Percentiles rank a stretch among this genome's conserved stretches.
Conservation (phyloP, 1,140 invertebrate genomes). For the Periplaneta americana region DNA sequence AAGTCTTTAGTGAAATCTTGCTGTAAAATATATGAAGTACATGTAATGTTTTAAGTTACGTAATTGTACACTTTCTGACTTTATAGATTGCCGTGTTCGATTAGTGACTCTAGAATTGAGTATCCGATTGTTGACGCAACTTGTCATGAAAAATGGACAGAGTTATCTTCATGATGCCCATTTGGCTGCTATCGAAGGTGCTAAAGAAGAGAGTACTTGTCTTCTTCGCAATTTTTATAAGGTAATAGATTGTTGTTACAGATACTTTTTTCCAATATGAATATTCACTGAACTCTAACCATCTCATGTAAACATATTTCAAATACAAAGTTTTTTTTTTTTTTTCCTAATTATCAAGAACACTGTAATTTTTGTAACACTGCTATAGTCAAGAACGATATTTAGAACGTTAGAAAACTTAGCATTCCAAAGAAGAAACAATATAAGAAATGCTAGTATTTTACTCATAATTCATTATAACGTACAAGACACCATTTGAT, state of each 20-base stretch:
- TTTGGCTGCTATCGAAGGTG: constrained; percentile 64
- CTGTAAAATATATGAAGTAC: no score
- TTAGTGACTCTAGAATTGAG: constrained; percentile 88
- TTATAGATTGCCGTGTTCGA: constrained; percentile 67
- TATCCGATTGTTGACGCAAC: constrained; percentile 65
- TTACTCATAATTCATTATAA: no score
- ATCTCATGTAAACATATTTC: not conserved
- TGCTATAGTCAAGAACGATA: not conserved
- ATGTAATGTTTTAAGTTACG: no score
- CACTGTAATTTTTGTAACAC: not conserved
- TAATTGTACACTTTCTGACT: constrained; percentile 34
- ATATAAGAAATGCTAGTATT: no score
- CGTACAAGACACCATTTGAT: no score
- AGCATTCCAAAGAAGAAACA: no score
- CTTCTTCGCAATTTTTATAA: constrained; percentile 91
- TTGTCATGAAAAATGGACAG: constrained; percentile 46
- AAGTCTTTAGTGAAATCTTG: no score
- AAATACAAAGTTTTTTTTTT: no score
- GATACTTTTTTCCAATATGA: not conserved
- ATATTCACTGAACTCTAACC: not conserved
- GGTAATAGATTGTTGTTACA: constrained; percentile 36
- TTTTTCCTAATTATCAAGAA: not conserved
- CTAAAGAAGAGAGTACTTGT: constrained; percentile 79
- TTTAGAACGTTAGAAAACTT: no score
- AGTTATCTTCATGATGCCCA: constrained; percentile 56